Evolutionary conservation across 2,797 vertebrate species (phyloP).

Genomic region (Oreochromis grahami): DNA sequence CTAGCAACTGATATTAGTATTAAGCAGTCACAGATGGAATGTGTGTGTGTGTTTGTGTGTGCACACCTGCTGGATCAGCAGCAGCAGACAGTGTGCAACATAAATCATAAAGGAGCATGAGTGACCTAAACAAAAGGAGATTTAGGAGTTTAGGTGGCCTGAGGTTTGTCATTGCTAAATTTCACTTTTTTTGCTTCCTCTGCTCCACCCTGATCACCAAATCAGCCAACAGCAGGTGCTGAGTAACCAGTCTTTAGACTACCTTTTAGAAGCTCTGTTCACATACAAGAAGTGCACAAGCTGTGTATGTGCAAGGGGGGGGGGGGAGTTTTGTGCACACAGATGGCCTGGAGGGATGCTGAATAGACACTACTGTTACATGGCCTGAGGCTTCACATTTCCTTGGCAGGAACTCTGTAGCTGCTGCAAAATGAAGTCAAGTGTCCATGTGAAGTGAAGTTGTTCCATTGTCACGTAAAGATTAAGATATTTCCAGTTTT

Average conservation of each 20-base stretch:
- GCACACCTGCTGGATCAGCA: slow-evolving; percentile 9
- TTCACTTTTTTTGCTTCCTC: neutral
- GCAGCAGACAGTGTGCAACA: slow-evolving; percentile 1
- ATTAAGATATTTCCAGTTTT: neutral
- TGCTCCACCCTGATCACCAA: neutral
- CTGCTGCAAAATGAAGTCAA: neutral
- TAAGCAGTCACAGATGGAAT: slow-evolving; percentile 21
- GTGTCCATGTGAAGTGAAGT: neutral
- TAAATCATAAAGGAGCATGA: slow-evolving; percentile 7
- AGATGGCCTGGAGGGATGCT: slow-evolving; percentile 15
- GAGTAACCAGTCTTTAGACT: neutral
- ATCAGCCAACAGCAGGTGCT: slow-evolving; percentile 25
- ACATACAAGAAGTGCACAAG: neutral
- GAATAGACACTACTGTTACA: slow-evolving; percentile 24
- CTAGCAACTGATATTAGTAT: neutral
- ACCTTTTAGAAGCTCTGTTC: neutral
- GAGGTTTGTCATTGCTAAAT: neutral
- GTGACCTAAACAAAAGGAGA: slow-evolving; percentile 5
- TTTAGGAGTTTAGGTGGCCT: neutral
- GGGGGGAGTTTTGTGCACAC: neutral
- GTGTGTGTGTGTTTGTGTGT: neutral
- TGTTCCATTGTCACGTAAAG: neutral
- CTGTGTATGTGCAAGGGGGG: neutral
- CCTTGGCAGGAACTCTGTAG: neutral
- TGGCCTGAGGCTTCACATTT: neutral